A percentile compares a stretch with the other conserved stretches of the same genome.
Evolutionary conservation across 2,888 invertebrate genomes (phyloP).

Genomic region (Alentia gelatinosa): DNA sequence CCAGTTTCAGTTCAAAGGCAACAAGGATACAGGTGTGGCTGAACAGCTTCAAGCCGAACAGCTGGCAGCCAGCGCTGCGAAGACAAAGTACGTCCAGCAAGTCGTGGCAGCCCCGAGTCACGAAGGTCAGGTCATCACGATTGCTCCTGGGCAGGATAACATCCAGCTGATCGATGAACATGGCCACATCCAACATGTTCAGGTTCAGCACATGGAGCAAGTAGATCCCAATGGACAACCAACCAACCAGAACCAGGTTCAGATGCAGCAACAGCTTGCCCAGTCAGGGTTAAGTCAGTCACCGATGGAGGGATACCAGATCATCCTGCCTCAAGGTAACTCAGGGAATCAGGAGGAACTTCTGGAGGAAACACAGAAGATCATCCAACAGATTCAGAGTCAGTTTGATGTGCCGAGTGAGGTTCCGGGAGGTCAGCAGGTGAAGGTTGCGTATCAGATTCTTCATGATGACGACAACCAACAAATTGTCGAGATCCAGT

Average conservation of each 20-base stretch:
- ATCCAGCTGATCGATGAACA: conserved; percentile 10
- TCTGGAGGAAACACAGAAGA: conserved; percentile 45
- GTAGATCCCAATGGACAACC: neutral
- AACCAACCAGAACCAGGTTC: neutral
- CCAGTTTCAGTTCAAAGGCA: conserved; percentile 48
- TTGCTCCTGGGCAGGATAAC: neutral
- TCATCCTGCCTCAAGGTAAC: neutral
- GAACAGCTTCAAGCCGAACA: conserved; percentile 27
- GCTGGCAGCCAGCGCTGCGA: neutral
- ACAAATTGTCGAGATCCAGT: conserved; percentile 61
- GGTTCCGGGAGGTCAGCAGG: neutral
- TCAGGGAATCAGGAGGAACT: conserved; percentile 12
- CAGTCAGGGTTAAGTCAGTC: neutral
- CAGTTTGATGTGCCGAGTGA: conserved; percentile 48
- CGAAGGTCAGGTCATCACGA: conserved; percentile 4
- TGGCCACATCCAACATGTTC: conserved; percentile 9
- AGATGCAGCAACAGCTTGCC: conserved; percentile 18
- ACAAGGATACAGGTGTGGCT: neutral
- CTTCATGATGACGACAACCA: conserved; percentile 60
- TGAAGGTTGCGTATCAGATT: conserved; percentile 59
- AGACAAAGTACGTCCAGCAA: neutral
- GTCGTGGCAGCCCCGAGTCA: neutral
- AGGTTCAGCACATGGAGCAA: neutral
- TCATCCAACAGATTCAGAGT: conserved; percentile 54
- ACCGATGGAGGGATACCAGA: neutral